phyloP scores from a whole-genome alignment of 2,113 vertebrate genomes.

The Rhinoderma darwinii region DNA sequence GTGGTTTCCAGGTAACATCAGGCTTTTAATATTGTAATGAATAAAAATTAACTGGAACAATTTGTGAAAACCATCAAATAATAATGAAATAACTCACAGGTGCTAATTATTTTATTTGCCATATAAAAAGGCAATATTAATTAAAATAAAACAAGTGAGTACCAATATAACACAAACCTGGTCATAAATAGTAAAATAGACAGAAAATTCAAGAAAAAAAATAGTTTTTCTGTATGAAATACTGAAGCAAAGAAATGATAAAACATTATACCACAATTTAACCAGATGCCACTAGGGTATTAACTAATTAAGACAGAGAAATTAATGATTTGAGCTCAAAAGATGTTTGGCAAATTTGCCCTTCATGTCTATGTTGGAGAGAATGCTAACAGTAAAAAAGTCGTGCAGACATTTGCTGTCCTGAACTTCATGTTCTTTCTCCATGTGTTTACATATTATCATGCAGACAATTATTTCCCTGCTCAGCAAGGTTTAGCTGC shows the following conservation, averaged over 20 bases:
- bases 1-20: too few relatives aligned
- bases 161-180: not conserved
- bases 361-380: conserved; percentile 29
- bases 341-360: conserved; percentile 7
- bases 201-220: not conserved
- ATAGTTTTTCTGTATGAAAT: not conserved
- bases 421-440: not conserved
- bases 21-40: too few relatives aligned
- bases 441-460: conserved; percentile 45
- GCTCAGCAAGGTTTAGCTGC: conserved; percentile 32
- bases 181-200: not conserved
- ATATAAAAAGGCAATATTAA: too few relatives aligned
- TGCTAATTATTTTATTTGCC: too few relatives aligned
- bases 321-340: conserved; percentile 12
- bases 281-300: conserved; percentile 16
- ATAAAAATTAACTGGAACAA: too few relatives aligned
- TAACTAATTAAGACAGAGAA: conserved; percentile 32
- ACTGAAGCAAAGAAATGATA: not conserved
- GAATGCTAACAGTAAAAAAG: not conserved
- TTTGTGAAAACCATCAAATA: too few relatives aligned
- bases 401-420: not conserved
- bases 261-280: conserved; percentile 16
- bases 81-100: too few relatives aligned
- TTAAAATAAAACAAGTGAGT: too few relatives aligned
- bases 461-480: conserved; percentile 45